phyloP scores from a whole-genome alignment of 2,797 vertebrate genomes.

The Sphaeramia orbicularis region DNA sequence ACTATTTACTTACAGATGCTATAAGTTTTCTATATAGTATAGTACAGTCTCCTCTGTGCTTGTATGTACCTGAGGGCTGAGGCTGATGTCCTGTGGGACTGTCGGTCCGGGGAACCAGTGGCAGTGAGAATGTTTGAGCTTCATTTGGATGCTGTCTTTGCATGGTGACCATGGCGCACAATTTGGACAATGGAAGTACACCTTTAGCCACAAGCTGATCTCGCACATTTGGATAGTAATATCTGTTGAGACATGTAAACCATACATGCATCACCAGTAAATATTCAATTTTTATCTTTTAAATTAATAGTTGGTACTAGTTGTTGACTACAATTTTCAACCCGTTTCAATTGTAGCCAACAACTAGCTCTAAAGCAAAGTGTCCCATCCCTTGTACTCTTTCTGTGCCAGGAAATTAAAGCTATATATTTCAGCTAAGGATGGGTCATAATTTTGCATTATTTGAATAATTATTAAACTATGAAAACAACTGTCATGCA shows the following conservation, averaged over 20 bases:
- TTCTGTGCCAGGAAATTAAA: too few relatives aligned
- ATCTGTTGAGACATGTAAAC: constrained; percentile 79
- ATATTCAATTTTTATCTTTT: background rate
- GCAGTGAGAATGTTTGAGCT: constrained; percentile 91
- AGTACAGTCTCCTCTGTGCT: background rate
- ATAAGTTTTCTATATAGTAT: background rate
- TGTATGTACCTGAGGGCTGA: constrained; percentile 86
- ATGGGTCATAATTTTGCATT: too few relatives aligned
- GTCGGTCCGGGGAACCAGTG: constrained; percentile 86
- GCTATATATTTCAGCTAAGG: too few relatives aligned
- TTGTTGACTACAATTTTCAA: too few relatives aligned
- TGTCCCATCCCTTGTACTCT: too few relatives aligned
- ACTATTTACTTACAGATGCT: background rate
- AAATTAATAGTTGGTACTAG: background rate
- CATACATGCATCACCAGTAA: background rate
- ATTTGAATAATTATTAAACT: too few relatives aligned
- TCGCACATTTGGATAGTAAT: constrained; percentile 97
- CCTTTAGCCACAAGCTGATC: constrained; percentile 95
- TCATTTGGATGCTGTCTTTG: constrained; percentile 86
- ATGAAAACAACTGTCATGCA: too few relatives aligned
- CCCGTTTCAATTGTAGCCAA: too few relatives aligned
- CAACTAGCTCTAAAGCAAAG: too few relatives aligned
- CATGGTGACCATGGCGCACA: constrained; percentile 95
- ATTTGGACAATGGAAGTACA: constrained; percentile 91
- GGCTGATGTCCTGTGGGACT: constrained; percentile 67